Base-by-base conservation (phyloP, 1,140 invertebrate genomes). In the Schlechtendalia chinensis region DNA sequence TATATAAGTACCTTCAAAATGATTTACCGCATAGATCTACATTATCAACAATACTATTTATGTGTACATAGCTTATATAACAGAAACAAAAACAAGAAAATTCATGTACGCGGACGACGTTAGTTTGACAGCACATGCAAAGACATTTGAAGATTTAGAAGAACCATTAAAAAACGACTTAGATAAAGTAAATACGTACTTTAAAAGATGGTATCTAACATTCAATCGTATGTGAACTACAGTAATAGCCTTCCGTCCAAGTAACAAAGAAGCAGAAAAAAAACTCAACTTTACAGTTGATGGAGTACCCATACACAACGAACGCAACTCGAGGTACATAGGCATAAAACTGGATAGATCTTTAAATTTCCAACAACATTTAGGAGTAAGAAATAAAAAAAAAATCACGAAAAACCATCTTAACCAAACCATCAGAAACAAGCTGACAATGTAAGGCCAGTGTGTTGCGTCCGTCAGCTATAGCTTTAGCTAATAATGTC, bases 201-300 rank as follows among this genome's bases (percentile, higher is more conserved):
- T 77, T 59, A 53, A 58, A 12, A 22, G 32, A 63, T 81, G 80
- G 80, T n/a, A 58, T 16, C 80, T 81, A 2, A 69, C 47, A 47
- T 63, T 63, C 11, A 81, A 81, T 45, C 58, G 45, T 11, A 71
- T 17, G 19, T 54, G 54, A 59, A 6, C 80, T 8, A 29, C 16
- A 63, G 6, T 27, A 6, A 32, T 63, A 29, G 27, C 27, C 17
- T 63, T 63, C 27, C 61, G 32, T 16, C 27, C 8, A 29, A 63
- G 16, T n/a, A 63, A 63, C 29, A 29, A 29, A 63, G 61, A 63
- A 63, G 61, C 61, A 17, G 14, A n/a, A n/a, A 63, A 16, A n/a
- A 29, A 63, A 17, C 5, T 63, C 22, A 63, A 63, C 12, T 27
- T 63, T 27, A 5, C 27, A 63, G 16, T 63, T 2, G 61, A 63